phyloP scores from a whole-genome alignment of 2,888 invertebrate species.

The Boloria euphrosyne region DNA sequence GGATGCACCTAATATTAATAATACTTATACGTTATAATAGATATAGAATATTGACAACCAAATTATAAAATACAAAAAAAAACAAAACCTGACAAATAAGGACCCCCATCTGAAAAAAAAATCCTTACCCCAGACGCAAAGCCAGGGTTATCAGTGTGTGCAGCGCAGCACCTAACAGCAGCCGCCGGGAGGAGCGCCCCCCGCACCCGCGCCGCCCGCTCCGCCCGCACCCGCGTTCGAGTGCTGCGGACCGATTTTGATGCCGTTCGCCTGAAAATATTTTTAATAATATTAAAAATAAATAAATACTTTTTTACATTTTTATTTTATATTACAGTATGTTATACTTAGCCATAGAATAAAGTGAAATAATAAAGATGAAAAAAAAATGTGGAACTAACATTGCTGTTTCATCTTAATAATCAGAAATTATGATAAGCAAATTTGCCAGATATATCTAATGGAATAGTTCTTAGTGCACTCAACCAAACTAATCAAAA shows the following conservation, averaged over 20 bases:
- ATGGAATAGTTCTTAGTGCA: too few species aligned
- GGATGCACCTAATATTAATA: too few species aligned
- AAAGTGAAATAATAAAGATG: too few species aligned
- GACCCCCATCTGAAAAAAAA: too few species aligned
- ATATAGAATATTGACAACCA: background rate
- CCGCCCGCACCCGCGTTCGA: conserved; percentile 94
- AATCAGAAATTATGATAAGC: conserved; percentile 2
- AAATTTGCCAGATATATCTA: conserved; percentile 5
- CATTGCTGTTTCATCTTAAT: background rate
- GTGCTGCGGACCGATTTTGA: conserved; percentile 99
- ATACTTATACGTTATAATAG: too few species aligned
- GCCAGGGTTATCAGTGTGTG: conserved; percentile 66
- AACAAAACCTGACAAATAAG: background rate
- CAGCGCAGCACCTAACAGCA: conserved; percentile 89
- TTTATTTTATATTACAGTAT: background rate
- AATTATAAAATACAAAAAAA: background rate
- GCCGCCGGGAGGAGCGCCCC: conserved; percentile 92
- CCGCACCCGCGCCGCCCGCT: conserved; percentile 89
- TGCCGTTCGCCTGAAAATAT: conserved; percentile 98
- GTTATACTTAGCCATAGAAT: background rate
- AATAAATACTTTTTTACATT: too few species aligned
- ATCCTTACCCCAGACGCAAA: conserved; percentile 20
- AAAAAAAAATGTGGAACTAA: too few species aligned
- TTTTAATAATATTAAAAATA: too few species aligned
- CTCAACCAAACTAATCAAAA: too few species aligned